These are phyloP conservation scores for Drosophila ercepeae DNA, from an alignment of 1,140 invertebrate species.

Conservation along the genomic window DNA sequence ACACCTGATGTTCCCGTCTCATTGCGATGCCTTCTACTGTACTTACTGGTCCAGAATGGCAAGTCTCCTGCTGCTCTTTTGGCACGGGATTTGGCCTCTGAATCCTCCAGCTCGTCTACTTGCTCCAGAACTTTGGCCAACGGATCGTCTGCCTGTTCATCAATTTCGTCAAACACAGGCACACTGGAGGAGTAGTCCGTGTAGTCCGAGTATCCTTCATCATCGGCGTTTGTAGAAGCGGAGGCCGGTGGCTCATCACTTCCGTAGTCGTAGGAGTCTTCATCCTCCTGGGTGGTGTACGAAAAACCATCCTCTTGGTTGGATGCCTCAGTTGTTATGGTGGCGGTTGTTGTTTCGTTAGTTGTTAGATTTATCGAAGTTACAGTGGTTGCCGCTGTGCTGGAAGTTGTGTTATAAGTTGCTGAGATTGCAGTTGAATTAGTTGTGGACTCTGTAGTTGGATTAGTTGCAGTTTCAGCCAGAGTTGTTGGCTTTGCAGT, in stretches of 20 bases:
- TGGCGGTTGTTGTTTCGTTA: slow-evolving; percentile 1
- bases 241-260: slow-evolving; percentile 51
- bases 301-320: slow-evolving; percentile 10
- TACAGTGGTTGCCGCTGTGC: neutral
- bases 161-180: slow-evolving; percentile 19
- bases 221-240: slow-evolving; percentile 45
- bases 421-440: neutral
- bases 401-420: slow-evolving; percentile 1
- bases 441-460: neutral
- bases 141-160: slow-evolving; percentile 51
- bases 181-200: slow-evolving; percentile 68
- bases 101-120: slow-evolving; percentile 26
- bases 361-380: neutral
- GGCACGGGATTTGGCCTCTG: neutral
- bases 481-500: neutral
- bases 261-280: slow-evolving; percentile 50
- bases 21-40: slow-evolving; percentile 60
- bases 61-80: slow-evolving; percentile 22
- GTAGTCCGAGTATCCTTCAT: slow-evolving; percentile 67
- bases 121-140: slow-evolving; percentile 51
- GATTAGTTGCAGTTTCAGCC: neutral
- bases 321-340: slow-evolving; percentile 17
- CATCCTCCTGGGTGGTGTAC: slow-evolving; percentile 37
- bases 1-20: neutral
- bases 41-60: slow-evolving; percentile 44